phyloP scores from a whole-genome alignment of 2,113 vertebrate species.

The Hydrolagus affinis region DNA sequence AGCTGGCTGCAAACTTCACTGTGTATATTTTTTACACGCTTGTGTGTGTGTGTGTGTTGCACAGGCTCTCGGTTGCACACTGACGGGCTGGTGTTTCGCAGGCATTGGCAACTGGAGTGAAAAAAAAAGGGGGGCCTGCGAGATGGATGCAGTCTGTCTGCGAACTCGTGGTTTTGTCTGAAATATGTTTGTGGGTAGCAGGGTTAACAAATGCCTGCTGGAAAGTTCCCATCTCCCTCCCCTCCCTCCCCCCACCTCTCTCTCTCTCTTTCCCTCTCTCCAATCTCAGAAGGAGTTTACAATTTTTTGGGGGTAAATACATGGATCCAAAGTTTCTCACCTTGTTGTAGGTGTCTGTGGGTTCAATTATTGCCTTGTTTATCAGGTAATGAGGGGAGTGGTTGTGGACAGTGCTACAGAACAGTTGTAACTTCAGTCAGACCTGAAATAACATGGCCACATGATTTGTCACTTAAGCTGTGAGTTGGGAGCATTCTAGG shows the following conservation, averaged over 20 bases:
- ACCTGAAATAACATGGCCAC: background rate
- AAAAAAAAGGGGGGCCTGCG: conserved; percentile 19
- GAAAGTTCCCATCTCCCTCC: background rate
- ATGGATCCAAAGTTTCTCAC: conserved; percentile 15
- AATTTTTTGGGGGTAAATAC: background rate
- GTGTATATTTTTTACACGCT: conserved; percentile 16
- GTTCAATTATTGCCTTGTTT: conserved; percentile 26
- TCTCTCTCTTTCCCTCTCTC: no score
- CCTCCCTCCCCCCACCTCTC: background rate
- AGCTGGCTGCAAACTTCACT: conserved; percentile 37
- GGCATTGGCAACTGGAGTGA: conserved; percentile 7
- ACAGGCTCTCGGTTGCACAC: conserved; percentile 7
- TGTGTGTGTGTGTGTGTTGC: conserved; percentile 6
- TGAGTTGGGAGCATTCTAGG: background rate
- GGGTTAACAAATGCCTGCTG: background rate
- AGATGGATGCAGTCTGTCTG: conserved; percentile 26
- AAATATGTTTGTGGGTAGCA: background rate
- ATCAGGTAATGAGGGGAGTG: conserved; percentile 31
- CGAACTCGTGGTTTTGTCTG: conserved; percentile 1
- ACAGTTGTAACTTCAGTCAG: conserved; percentile 3
- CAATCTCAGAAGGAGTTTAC: no score
- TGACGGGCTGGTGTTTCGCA: conserved; percentile 19
- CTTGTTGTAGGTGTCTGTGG: background rate
- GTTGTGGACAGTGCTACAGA: background rate
- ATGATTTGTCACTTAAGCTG: background rate